Percentiles rank a stretch among this genome's conserved stretches.
Conservation (phyloP, 2,888 invertebrate species). For the Harpagoxenus sublaevis region DNA sequence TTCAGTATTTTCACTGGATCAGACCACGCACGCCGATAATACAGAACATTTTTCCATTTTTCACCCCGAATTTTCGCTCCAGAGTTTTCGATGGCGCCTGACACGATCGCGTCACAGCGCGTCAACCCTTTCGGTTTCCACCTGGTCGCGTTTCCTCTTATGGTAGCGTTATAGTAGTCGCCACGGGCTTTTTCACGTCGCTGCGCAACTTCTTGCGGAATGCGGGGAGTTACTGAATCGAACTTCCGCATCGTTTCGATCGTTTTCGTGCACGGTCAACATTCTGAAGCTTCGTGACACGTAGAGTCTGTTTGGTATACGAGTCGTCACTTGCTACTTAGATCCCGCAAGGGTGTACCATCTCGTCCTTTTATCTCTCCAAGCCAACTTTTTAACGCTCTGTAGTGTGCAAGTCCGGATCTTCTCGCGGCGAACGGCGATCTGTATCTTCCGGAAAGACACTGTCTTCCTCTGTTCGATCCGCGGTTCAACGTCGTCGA, state of each 20-base stretch:
- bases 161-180: neutral
- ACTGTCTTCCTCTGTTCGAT: slow-evolving; percentile 24
- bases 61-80: slow-evolving; percentile 42
- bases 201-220: slow-evolving; percentile 17
- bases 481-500: neutral
- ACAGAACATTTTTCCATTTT: slow-evolving; percentile 27
- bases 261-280: neutral
- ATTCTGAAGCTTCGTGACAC: slow-evolving; percentile 16
- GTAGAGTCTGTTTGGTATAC: slow-evolving; percentile 24
- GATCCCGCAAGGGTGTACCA: slow-evolving; percentile 1
- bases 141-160: slow-evolving; percentile 8
- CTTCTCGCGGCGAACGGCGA: neutral
- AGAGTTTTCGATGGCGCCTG: slow-evolving; percentile 48
- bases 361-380: neutral
- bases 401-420: neutral
- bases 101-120: slow-evolving; percentile 52
- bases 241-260: slow-evolving; percentile 19
- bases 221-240: neutral
- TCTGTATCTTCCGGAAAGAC: slow-evolving; percentile 22
- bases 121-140: slow-evolving; percentile 26
- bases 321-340: slow-evolving; percentile 25
- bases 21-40: slow-evolving; percentile 31
- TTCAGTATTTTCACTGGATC: slow-evolving; percentile 7
- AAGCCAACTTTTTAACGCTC: neutral
- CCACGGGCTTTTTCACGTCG: slow-evolving; percentile 14